Percentiles rank a stretch among this genome's conserved stretches.
phyloP scores from a whole-genome alignment of 2,797 vertebrate genomes.

The Etheostoma perlongum region DNA sequence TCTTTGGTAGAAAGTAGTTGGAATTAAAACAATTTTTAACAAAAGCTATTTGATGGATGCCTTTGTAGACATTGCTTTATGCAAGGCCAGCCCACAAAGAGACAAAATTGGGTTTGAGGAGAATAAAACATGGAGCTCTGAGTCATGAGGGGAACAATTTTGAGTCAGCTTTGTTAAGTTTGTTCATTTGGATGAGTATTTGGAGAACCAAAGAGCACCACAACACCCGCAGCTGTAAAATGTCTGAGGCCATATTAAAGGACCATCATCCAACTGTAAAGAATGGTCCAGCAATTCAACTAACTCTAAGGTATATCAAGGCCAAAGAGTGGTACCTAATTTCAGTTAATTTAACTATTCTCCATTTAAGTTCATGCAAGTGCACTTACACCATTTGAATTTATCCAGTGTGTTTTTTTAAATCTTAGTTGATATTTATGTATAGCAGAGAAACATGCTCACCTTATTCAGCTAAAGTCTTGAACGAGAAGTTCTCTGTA shows the following conservation, averaged over 20 bases:
- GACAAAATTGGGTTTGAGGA: background rate
- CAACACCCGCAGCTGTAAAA: background rate
- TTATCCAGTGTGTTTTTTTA: background rate
- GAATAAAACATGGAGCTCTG: background rate
- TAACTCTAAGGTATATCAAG: background rate
- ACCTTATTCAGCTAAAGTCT: conserved; percentile 34
- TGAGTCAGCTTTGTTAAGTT: background rate
- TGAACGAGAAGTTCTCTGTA: conserved; percentile 59
- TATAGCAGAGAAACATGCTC: conserved; percentile 18
- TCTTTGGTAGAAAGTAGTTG: background rate
- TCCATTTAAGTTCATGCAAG: background rate
- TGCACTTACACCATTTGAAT: background rate
- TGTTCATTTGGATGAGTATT: background rate
- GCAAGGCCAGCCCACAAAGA: background rate
- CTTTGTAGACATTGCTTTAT: background rate
- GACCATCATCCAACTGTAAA: background rate
- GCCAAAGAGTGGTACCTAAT: background rate
- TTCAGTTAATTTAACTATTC: background rate
- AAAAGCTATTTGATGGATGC: background rate
- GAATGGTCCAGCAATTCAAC: background rate
- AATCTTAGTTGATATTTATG: conserved; percentile 9
- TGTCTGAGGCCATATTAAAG: background rate
- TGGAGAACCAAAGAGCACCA: background rate
- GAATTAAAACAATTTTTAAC: background rate
- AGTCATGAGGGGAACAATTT: background rate